Evolutionary conservation across 2,888 invertebrate genomes (phyloP), one percentile per base, ranked within the genome.

Genomic region (Hemistola chrysoprasaria): DNA sequence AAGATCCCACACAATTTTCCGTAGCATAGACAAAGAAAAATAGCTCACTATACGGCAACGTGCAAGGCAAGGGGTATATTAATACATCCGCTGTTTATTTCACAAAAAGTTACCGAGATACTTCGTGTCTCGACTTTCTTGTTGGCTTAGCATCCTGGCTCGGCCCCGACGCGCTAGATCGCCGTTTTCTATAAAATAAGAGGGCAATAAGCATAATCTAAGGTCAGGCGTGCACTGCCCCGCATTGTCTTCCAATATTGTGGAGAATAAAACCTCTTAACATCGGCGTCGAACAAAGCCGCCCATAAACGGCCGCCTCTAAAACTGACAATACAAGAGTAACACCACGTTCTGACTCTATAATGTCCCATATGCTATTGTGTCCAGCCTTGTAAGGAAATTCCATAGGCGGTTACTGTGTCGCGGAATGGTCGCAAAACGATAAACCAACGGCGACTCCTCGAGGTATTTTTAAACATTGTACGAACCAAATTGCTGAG

Each of bases 181-280:
- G 65, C 57, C 27, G 56, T 74, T 73, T 75, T 76, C 72, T 77
- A 78, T 74, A 78, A 78, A 80, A 81, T 78, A 79, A 77, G 74
- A 78, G 55, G 63, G 56, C 75, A 81, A 77, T 75, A 76, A 72
- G 65, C 65, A 66, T 73, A 76, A 78, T 73, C 69, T 66, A 69
- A 71, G 84, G 82, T 84, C 83, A 77, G 59, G 57, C 75, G 73
- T 77, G 75, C 70, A 59, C 64, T 71, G 74, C 66, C 75, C 74
- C 49, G 60, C 65, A 79, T 82, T 81, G 80, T 81, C 30, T 43
- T 38, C 43, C 33, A 38, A 38, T 38, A 38, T 43, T 34, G 34
- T 38, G 11, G 28, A 21, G 34, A 34, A 43, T 43, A 43, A 43
- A 30, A 26, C 38, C 25, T 31, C 43, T 37, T 31, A 32, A 58